phyloP scores from a whole-genome alignment of 1,140 invertebrate species.

The Lordiphosa stackelbergi region DNA sequence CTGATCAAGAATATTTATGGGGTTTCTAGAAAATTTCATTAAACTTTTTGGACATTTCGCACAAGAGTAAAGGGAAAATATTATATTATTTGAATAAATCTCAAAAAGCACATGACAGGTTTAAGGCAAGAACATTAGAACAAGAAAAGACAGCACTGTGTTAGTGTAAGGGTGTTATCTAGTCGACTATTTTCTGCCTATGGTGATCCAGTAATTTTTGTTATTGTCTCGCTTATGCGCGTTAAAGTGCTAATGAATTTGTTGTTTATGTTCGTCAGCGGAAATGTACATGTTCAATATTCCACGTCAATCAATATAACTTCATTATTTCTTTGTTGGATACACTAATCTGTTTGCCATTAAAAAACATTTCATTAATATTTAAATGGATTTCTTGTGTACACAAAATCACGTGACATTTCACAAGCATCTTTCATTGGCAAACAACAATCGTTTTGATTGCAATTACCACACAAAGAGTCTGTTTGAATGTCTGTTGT shows the following conservation, averaged over 20 bases:
- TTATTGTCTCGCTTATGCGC: constrained; percentile 10
- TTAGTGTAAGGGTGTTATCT: too few relatives aligned
- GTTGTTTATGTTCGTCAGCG: constrained; percentile 26
- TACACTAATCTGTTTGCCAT: constrained; percentile 11
- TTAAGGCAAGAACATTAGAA: too few relatives aligned
- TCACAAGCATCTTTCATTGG: constrained; percentile 49
- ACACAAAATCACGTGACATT: constrained; percentile 18
- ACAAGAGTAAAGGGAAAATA: too few relatives aligned
- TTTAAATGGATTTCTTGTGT: constrained; percentile 34
- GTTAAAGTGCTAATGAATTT: constrained; percentile 54
- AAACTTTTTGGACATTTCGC: too few relatives aligned
- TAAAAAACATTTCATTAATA: constrained; percentile 18
- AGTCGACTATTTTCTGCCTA: too few relatives aligned
- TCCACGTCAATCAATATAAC: constrained; percentile 3
- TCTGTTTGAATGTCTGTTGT: constrained; percentile 10
- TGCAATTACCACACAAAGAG: constrained; percentile 48
- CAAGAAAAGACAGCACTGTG: too few relatives aligned
- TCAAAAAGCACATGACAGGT: too few relatives aligned
- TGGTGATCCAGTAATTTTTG: not conserved
- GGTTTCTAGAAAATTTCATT: too few relatives aligned
- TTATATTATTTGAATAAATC: too few relatives aligned
- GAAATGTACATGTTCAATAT: constrained; percentile 21
- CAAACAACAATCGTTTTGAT: constrained; percentile 61
- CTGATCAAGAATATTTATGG: too few relatives aligned
- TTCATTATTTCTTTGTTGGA: constrained; percentile 10